Conservation (phyloP, 2,888 invertebrate genomes). For the Rhimphoctona megacephalus region DNA sequence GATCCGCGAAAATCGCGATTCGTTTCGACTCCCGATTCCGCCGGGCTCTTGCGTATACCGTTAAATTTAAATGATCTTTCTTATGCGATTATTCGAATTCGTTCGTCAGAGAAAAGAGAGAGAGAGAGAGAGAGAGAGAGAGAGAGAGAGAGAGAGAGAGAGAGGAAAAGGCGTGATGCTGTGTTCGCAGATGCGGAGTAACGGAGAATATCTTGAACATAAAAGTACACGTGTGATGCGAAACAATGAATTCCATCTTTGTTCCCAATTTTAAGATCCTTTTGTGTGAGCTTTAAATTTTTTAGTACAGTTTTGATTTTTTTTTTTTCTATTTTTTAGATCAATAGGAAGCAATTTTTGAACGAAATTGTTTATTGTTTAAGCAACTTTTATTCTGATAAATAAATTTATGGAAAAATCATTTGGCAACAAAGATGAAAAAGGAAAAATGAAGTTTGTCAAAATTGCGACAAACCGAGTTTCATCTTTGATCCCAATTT, state of each 20-base stretch:
- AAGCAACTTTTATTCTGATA: too few relatives aligned
- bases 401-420: too few relatives aligned
- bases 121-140: conserved; percentile 2
- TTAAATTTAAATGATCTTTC: conserved; percentile 76
- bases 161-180: conserved; percentile 8
- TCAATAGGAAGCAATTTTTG: too few relatives aligned
- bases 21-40: conserved; percentile 2
- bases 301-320: background rate
- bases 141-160: background rate
- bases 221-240: background rate
- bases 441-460: too few relatives aligned
- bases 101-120: conserved; percentile 9
- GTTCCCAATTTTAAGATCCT: background rate
- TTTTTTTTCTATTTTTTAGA: background rate
- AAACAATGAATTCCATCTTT: conserved; percentile 25
- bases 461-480: conserved; percentile 13
- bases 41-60: conserved; percentile 65
- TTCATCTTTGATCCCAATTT: conserved; percentile 7
- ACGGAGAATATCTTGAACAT: conserved; percentile 25
- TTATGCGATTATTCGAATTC: conserved; percentile 49
- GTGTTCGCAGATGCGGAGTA: conserved; percentile 20
- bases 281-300: background rate
- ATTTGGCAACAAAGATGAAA: too few relatives aligned
- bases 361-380: too few relatives aligned
- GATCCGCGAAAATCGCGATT: background rate